Evolutionary conservation across 2,797 vertebrate species (phyloP).

Genomic region (Pipistrellus pygmaeus): DNA sequence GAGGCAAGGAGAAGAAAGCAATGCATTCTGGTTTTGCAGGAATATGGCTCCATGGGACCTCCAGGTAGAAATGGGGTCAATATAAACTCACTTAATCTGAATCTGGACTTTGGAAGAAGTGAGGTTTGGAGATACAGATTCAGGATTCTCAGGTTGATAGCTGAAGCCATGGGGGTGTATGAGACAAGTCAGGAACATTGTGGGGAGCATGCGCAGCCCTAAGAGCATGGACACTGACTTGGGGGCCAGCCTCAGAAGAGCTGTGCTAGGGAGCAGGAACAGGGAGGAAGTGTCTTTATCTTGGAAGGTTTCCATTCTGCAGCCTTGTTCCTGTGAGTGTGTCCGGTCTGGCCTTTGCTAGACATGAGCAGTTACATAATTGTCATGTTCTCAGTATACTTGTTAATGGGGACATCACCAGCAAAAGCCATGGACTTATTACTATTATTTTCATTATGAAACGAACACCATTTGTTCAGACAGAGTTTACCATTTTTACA

Average conservation of each 20-base stretch:
- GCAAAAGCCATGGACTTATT: conserved; percentile 35
- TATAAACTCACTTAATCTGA: neutral
- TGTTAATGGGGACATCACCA: conserved; percentile 42
- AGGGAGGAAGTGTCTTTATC: neutral
- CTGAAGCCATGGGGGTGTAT: neutral
- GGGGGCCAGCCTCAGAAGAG: neutral
- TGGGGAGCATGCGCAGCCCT: neutral
- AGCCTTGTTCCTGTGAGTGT: neutral
- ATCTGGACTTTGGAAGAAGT: conserved; percentile 1
- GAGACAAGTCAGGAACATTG: neutral
- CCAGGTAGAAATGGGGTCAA: neutral
- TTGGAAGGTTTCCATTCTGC: neutral
- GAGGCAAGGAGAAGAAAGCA: neutral
- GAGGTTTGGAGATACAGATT: neutral
- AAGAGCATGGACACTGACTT: neutral
- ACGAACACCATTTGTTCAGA: conserved; percentile 67
- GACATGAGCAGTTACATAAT: neutral
- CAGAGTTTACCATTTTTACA: conserved; percentile 71
- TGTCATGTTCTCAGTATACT: conserved; percentile 31
- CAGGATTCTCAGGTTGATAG: neutral
- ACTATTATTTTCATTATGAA: conserved; percentile 64
- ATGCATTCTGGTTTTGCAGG: neutral
- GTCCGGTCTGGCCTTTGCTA: neutral
- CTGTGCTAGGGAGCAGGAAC: neutral
- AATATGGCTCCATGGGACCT: neutral